Evolutionary conservation across 2,797 vertebrate genomes (phyloP), one percentile per base, ranked within the genome.

Genomic region (Jordanella pulchra): DNA sequence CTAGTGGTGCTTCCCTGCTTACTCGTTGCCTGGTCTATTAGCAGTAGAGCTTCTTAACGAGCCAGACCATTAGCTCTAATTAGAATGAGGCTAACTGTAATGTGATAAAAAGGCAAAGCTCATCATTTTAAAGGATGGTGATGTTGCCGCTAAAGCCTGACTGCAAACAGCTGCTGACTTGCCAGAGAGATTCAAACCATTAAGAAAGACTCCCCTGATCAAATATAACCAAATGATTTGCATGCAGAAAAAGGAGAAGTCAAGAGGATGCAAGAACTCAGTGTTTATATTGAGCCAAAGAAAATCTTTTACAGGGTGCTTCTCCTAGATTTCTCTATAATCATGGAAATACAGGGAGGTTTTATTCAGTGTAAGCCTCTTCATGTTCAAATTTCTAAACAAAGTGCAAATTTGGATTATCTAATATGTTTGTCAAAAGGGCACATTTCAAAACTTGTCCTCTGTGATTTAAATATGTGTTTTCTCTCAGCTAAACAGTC

Each of bases 1-100:
- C 83, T 79, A 48, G 72, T 74, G 47, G 78, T 45, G 80, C 87
- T 86, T 91, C 81, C 63, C 84, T 60, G 88, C 87, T 85, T 78
- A 77, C 77, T 78, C 69, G 89, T 89, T 84, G 75, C 64, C 72
- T 45, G 67, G 92, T 94, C 95, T 95, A 96, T 96, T 95, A 96
- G 94, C 95, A 78, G 89, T 78, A 71, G 93, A 93, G 94, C 91
- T 92, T 82, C 91, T 93, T 95, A 95, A 93, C 69, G 94, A 92
- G 95, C 90, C 1, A 87, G 93, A 94, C 95, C 95, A 95, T 97
- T 97, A 97, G 94, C 94, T 95, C 93, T 97, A 96, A 97, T 97
- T 97, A 96, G 91, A 85, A 94, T 85, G 95, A 89, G 91, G 93
- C 96, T 97, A 96, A 95, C 95, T 95, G 94, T 90, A 91, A 92